These are phyloP conservation scores for Zaprionus lineosus DNA, from an alignment of 2,888 invertebrate genomes.

Conservation along the genomic window DNA sequence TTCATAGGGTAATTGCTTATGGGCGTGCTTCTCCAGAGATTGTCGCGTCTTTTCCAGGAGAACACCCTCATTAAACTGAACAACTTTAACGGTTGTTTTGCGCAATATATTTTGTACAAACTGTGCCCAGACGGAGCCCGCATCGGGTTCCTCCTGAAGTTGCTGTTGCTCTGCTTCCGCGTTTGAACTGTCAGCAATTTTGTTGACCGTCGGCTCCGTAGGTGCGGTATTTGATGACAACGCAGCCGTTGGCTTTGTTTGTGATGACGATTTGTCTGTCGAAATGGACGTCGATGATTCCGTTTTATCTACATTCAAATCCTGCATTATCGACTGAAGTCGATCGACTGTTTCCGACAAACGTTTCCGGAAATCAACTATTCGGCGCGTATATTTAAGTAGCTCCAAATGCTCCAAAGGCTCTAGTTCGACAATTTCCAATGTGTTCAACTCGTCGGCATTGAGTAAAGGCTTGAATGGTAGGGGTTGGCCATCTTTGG, in stretches of 20 bases:
- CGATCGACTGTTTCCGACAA: slow-evolving; percentile 79
- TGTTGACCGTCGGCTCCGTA: neutral
- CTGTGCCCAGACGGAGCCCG: slow-evolving; percentile 84
- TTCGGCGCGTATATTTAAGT: slow-evolving; percentile 70
- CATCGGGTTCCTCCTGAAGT: slow-evolving; percentile 3
- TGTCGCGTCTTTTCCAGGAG: slow-evolving; percentile 87
- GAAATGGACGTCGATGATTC: too few species aligned
- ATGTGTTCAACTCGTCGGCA: slow-evolving; percentile 50
- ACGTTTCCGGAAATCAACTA: slow-evolving; percentile 74
- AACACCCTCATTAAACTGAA: slow-evolving; percentile 87
- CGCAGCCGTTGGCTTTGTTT: slow-evolving; percentile 9
- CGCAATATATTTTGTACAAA: slow-evolving; percentile 85
- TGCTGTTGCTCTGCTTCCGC: neutral
- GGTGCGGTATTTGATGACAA: neutral
- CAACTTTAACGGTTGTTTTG: slow-evolving; percentile 83
- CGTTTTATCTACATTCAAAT: too few species aligned
- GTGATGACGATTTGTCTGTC: too few species aligned
- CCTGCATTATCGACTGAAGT: slow-evolving; percentile 73
- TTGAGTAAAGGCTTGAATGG: slow-evolving; percentile 56
- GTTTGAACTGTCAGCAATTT: neutral
- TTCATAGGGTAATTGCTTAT: slow-evolving; percentile 86
- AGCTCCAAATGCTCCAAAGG: slow-evolving; percentile 44
- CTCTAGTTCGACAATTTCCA: slow-evolving; percentile 26
- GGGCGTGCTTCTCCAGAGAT: slow-evolving; percentile 86
- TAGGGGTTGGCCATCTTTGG: slow-evolving; percentile 46